Base-by-base conservation (phyloP, 1,140 invertebrate genomes). In the Drosophila varians region DNA sequence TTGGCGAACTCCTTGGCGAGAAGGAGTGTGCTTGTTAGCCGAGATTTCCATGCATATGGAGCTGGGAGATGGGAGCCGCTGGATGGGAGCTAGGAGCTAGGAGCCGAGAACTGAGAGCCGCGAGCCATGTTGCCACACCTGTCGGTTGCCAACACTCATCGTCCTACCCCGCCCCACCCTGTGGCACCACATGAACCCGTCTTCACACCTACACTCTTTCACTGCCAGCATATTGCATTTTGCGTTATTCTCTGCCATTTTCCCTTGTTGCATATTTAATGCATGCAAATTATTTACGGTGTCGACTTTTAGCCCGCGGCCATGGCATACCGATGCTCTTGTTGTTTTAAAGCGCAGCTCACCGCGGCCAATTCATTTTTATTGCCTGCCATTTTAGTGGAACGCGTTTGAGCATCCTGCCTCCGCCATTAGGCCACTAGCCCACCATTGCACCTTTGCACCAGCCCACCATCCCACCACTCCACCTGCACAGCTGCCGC, bases 281-380 rank as follows among this genome's bases (percentile, higher is more conserved):
- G 64, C 56, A 83, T 84, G 79, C 75, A 84, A 84, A 84, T 83
- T 83, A 84, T 83, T 84, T 74, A 84, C 70, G 70, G 64, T 52
- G 48, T 68, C 68, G 72, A 74, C 60, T 72, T 52, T 72, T 73
- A 72, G 69, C 69, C 57, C 16, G 31, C 56, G 56, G 64, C 46
- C 38, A 45, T 34, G 12, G 16, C 12, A 28, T 16, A 54, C 16
- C 18, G 25, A 7, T 14, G 16, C 12, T 18, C 14, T 18, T 36
- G 14, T 34, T 47, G 19, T 36, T 72, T 73, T 73, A 48, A 73
- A 73, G 69, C 56, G 16, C 55, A 36, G 49, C 56, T 53, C 43
- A 52, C 65, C 42, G 68, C 66, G 65, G 66, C 68, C 68, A 71
- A 71, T 71, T 71, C 66, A 36, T 49, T 71, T 73, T 72, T 62